These are phyloP conservation scores for Hydractinia echinata DNA, from an alignment of 30 jellyfish, hydroid and myxozoan species.

Conservation along the genomic window DNA sequence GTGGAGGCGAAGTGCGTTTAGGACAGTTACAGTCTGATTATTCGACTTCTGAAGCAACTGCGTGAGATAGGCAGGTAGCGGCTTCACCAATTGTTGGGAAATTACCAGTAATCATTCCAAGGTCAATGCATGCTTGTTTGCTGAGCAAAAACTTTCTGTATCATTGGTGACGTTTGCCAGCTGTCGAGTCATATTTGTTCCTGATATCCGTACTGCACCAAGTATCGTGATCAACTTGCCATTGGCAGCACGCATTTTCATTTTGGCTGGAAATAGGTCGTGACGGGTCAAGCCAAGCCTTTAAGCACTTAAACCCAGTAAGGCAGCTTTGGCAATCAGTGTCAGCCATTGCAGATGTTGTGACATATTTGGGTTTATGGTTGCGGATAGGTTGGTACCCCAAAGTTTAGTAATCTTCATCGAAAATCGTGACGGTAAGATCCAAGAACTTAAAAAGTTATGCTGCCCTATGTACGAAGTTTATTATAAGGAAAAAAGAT, in stretches of 20 bases:
- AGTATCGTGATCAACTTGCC: neutral
- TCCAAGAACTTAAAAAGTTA: too few species aligned
- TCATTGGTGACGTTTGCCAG: neutral
- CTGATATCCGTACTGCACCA: neutral
- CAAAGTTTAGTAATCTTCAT: conserved; percentile 2
- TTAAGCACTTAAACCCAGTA: neutral
- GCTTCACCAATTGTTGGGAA: neutral
- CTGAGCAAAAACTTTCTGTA: neutral
- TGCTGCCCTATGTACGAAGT: too few species aligned
- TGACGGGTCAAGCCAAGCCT: conserved; percentile 11
- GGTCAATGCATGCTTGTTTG: neutral
- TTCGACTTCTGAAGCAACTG: neutral
- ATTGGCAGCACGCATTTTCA: conserved; percentile 23
- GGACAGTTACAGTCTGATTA: neutral
- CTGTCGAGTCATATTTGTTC: neutral
- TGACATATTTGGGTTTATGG: neutral
- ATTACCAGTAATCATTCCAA: neutral
- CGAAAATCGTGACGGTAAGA: neutral
- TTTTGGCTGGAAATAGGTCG: conserved; percentile 24
- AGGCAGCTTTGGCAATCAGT: conserved; percentile 33
- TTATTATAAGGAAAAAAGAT: too few species aligned
- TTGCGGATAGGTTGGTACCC: neutral
- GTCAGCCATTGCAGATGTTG: conserved; percentile 25
- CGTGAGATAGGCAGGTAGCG: neutral
- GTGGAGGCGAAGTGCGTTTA: neutral